These are phyloP conservation scores for Dicyrtomina minuta DNA, from an alignment of 2,888 invertebrate species.

Conservation along the genomic window DNA sequence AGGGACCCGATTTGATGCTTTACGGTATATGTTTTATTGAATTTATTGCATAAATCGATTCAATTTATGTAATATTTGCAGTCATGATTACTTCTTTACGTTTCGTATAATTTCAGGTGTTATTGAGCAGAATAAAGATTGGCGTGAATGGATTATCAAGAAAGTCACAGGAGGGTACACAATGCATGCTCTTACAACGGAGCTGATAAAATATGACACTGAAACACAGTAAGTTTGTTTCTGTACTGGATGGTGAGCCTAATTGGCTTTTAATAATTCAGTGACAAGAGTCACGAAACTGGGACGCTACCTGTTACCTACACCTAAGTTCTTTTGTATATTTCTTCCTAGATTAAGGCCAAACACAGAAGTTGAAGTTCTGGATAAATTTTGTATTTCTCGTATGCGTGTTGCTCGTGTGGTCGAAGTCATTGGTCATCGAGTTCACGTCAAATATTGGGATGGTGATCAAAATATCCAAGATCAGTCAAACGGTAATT, in stretches of 20 bases:
- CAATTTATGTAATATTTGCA: too few species aligned
- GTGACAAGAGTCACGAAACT: not conserved
- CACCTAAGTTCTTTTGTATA: not conserved
- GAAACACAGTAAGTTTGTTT: conserved; percentile 30
- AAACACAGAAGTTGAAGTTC: conserved; percentile 86
- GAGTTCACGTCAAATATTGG: conserved; percentile 86
- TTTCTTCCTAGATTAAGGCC: conserved; percentile 12
- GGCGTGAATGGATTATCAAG: conserved; percentile 32
- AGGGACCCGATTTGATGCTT: too few species aligned
- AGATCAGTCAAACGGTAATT: conserved; percentile 7
- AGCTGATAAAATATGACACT: conserved; percentile 18
- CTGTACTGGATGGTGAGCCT: too few species aligned
- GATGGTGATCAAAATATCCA: conserved; percentile 63
- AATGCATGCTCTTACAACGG: conserved; percentile 12
- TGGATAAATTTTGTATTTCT: conserved; percentile 92
- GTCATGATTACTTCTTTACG: too few species aligned
- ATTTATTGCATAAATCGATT: too few species aligned
- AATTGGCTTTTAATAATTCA: not conserved
- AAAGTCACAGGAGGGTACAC: conserved; percentile 30
- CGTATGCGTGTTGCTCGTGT: conserved; percentile 84
- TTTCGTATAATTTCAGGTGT: conserved; percentile 18
- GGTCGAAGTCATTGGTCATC: conserved; percentile 85
- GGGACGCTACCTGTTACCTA: not conserved
- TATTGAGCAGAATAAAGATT: conserved; percentile 15
- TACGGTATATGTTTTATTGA: too few species aligned